Percentiles rank a stretch among this genome's conserved stretches.
Conservation (phyloP, 2,888 invertebrate species). For the Apamea monoglypha region DNA sequence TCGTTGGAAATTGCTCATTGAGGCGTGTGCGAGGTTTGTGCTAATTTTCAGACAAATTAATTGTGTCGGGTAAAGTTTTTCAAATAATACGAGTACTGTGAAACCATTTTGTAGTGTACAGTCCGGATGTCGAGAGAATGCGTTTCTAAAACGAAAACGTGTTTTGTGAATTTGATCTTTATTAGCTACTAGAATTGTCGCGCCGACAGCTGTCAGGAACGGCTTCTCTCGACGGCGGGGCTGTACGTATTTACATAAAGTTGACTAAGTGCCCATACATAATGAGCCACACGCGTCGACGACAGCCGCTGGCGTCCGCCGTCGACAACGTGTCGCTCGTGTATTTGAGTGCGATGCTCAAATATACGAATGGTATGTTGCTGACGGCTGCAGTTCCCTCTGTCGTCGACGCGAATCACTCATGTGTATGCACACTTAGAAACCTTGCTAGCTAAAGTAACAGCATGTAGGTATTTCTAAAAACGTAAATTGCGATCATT, state of each 20-base stretch:
- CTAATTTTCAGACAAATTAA: conserved; percentile 14
- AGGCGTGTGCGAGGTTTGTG: background rate
- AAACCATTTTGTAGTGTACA: background rate
- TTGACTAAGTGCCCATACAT: background rate
- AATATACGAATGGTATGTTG: background rate
- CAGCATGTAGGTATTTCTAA: background rate
- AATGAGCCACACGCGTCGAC: background rate
- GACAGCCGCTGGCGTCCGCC: background rate
- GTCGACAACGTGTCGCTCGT: background rate
- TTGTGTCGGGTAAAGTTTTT: background rate
- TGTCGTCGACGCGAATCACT: background rate
- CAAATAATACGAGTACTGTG: background rate
- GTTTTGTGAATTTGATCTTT: background rate
- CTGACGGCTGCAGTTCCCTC: background rate
- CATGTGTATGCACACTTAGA: background rate
- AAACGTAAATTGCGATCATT: background rate
- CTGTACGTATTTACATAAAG: background rate
- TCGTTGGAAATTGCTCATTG: conserved; percentile 36
- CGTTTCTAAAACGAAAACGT: background rate
- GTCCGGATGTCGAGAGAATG: background rate
- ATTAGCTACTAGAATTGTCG: background rate
- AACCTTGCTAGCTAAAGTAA: background rate
- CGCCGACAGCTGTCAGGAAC: too few species aligned
- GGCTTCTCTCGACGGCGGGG: too few species aligned
- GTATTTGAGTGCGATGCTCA: too few species aligned